These are phyloP conservation scores for Parasteatoda lunata DNA, from an alignment of 2,888 invertebrate species.

Conservation along the genomic window DNA sequence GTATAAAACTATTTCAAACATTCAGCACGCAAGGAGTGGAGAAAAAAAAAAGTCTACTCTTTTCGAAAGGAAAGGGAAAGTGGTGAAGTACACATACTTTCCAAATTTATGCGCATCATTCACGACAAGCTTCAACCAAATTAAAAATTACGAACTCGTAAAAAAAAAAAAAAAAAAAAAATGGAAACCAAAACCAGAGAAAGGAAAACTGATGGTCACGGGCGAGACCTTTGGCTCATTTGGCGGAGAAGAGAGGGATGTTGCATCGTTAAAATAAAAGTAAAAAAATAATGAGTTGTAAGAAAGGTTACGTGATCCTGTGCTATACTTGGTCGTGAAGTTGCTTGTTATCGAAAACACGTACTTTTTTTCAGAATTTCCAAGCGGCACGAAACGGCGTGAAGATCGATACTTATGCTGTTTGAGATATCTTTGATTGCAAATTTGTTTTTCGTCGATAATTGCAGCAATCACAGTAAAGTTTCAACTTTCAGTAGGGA, in stretches of 20 bases:
- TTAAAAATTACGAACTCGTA: background rate
- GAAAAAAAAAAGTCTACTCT: too few relatives aligned
- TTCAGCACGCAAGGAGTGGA: too few relatives aligned
- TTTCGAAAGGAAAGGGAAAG: too few relatives aligned
- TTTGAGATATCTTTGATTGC: background rate
- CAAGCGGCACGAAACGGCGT: slow-evolving; percentile 12
- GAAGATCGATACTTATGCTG: slow-evolving; percentile 17
- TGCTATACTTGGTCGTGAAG: slow-evolving; percentile 46
- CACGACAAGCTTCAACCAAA: background rate
- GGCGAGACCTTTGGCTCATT: slow-evolving; percentile 41
- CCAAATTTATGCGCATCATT: background rate
- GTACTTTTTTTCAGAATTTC: background rate
- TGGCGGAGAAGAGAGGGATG: background rate
- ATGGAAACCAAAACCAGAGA: background rate
- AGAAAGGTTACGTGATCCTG: slow-evolving; percentile 47
- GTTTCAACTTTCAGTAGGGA: too few relatives aligned
- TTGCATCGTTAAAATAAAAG: background rate
- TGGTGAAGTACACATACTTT: background rate
- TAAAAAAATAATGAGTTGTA: background rate
- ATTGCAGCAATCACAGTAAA: too few relatives aligned
- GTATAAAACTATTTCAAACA: too few relatives aligned
- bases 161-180: slow-evolving; percentile 10
- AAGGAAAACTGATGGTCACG: slow-evolving; percentile 43
- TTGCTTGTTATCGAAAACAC: slow-evolving; percentile 11
- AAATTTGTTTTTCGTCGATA: too few relatives aligned